These are phyloP conservation scores for Nylanderia fulva DNA, from an alignment of 1,140 invertebrate species.

Conservation along the genomic window DNA sequence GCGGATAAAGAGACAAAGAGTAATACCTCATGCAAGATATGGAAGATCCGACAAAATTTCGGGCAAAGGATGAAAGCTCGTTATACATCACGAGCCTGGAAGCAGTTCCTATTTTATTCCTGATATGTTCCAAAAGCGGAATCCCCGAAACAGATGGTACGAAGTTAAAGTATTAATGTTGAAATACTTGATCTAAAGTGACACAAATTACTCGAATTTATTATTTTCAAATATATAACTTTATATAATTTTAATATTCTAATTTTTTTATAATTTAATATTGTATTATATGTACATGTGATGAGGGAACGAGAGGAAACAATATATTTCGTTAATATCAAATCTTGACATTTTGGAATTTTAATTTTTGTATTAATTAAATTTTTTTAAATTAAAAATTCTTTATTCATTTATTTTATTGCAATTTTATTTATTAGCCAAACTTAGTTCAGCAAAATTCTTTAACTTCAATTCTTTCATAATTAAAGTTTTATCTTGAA, in stretches of 20 bases:
- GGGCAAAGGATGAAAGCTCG: not conserved
- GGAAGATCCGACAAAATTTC: constrained; percentile 8
- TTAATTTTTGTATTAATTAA: not conserved
- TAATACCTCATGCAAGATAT: not conserved
- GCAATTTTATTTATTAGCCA: not conserved
- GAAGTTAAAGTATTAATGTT: not conserved
- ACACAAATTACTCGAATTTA: not conserved
- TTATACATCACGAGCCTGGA: not conserved
- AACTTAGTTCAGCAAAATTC: not conserved
- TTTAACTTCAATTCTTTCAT: not conserved
- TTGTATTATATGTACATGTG: too few relatives aligned
- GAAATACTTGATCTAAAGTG: not conserved
- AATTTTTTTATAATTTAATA: not conserved
- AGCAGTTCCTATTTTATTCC: not conserved
- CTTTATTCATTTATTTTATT: not conserved
- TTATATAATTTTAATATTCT: not conserved
- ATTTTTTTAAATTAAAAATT: not conserved
- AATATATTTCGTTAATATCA: too few relatives aligned
- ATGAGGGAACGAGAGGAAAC: too few relatives aligned
- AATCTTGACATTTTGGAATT: too few relatives aligned
- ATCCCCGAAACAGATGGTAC: not conserved
- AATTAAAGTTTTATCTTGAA: constrained; percentile 13
- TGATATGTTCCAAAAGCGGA: not conserved
- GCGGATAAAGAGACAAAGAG: not conserved
- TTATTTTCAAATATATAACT: not conserved